A percentile compares a stretch with the other conserved stretches of the same genome.
These are phyloP conservation scores for Miltochrista miniata DNA, from an alignment of 2,888 invertebrate genomes.

Conservation along the genomic window DNA sequence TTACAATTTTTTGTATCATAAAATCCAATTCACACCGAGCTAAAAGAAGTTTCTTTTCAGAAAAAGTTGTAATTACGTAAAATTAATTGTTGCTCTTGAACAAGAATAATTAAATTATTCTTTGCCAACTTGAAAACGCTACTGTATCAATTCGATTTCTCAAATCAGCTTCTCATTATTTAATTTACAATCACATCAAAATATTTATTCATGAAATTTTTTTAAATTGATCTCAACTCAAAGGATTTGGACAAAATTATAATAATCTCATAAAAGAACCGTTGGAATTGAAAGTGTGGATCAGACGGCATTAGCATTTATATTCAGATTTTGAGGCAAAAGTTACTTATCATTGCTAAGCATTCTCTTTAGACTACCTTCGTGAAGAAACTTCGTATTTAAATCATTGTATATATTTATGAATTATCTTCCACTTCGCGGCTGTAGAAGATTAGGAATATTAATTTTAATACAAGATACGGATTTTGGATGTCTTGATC, in stretches of 20 bases:
- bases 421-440: constrained; percentile 27
- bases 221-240: constrained; percentile 60
- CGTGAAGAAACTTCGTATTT: constrained; percentile 28
- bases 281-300: constrained; percentile 72
- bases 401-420: constrained; percentile 32
- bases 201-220: constrained; percentile 66
- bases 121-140: too few species aligned
- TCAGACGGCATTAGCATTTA: constrained; percentile 76
- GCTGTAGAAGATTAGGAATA: constrained; percentile 28
- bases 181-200: constrained; percentile 28
- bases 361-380: constrained; percentile 47
- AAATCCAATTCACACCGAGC: too few species aligned
- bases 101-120: too few species aligned
- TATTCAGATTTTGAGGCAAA: constrained; percentile 72
- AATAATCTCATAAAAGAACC: constrained; percentile 76
- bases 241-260: constrained; percentile 75
- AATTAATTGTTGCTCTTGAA: too few species aligned
- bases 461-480: constrained; percentile 27
- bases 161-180: too few species aligned
- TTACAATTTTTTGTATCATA: too few species aligned
- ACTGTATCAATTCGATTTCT: too few species aligned
- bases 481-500: constrained; percentile 10
- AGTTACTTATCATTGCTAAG: constrained; percentile 71
- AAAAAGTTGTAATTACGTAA: too few species aligned
- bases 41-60: too few species aligned